Evolutionary conservation across 2,888 invertebrate genomes (phyloP), one percentile per base, ranked within the genome.

Genomic region (Brachyptera risi): DNA sequence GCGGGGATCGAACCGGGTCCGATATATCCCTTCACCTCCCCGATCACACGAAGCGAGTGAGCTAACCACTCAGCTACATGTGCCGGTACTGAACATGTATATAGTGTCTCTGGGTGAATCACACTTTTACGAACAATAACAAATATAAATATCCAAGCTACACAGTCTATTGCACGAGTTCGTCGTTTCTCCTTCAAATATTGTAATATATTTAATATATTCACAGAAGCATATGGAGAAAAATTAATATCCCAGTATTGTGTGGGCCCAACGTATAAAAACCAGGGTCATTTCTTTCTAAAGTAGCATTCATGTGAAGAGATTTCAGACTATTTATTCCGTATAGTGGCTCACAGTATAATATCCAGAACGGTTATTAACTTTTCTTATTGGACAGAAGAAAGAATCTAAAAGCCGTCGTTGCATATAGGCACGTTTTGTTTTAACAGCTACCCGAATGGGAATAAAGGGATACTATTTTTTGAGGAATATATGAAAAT

Each of bases 391-490:
- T 24, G 23, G 24, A 13, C 47, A 47, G 47, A 13, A n/a, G 47
- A 24, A 47, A 24, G 47, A 47, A 47, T 47, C 47, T 47, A 47
- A n/a, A n/a, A n/a, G n/a, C n/a, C n/a, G n/a, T n/a, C n/a, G n/a
- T n/a, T n/a, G n/a, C n/a, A n/a, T 47, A 47, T 47, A 24, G 24
- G 47, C 47, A 47, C 47, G 47, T 47, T 47, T 47, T 47, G 47
- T 47, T 47, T 19, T 47, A 47, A 47, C 47, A 24, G 47, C 47
- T 24, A 47, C 47, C 11, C n/a, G 23, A 47, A 47, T 47, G 47
- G 47, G 23, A 47, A 23, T 11, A 21, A 23, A 47, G n/a, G n/a
- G 47, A 19, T 23, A 19, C n/a, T n/a, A 17, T 24, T 24, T 24
- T 47, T 47, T 21, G 47, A 47, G 24, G 24, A 19, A 51, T 15